A percentile compares a stretch with the other conserved stretches of the same genome.
Conservation (phyloP, 2,888 invertebrate species). For the Protonemura montana region DNA sequence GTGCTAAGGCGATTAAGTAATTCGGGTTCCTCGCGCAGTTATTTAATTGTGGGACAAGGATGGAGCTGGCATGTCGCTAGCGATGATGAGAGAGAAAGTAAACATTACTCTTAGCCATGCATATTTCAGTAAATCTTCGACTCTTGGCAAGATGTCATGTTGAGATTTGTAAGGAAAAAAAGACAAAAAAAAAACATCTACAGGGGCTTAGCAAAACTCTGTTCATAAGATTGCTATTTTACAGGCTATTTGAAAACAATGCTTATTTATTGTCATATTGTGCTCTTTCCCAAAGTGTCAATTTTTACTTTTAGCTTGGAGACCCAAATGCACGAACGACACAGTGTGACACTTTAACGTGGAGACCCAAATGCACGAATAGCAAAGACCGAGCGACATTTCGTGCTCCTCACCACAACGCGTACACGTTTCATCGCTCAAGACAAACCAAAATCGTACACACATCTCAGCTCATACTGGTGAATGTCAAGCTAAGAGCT, state of each 20-base stretch:
- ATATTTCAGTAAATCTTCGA: background rate
- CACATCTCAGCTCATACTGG: background rate
- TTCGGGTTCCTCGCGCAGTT: background rate
- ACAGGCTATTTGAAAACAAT: too few relatives aligned
- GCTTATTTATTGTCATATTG: too few relatives aligned
- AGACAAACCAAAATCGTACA: background rate
- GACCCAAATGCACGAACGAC: too few relatives aligned
- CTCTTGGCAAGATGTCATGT: background rate
- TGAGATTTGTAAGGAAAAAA: too few relatives aligned
- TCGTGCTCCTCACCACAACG: background rate
- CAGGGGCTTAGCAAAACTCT: too few relatives aligned
- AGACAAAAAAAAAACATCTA: too few relatives aligned
- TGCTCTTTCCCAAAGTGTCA: too few relatives aligned
- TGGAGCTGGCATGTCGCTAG: background rate
- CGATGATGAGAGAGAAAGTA: background rate
- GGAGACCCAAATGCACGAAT: background rate
- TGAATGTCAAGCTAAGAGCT: background rate
- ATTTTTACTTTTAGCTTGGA: too few relatives aligned
- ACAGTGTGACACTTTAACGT: background rate
- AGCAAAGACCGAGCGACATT: background rate
- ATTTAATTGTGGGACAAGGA: conserved; percentile 18
- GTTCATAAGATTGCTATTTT: too few relatives aligned
- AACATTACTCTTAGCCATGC: background rate
- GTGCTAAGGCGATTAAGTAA: background rate
- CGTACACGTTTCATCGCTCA: background rate